Percentiles rank a stretch among this genome's conserved stretches.
phyloP scores from a whole-genome alignment of 2,888 invertebrate genomes.

The Agonopterix heracliana region DNA sequence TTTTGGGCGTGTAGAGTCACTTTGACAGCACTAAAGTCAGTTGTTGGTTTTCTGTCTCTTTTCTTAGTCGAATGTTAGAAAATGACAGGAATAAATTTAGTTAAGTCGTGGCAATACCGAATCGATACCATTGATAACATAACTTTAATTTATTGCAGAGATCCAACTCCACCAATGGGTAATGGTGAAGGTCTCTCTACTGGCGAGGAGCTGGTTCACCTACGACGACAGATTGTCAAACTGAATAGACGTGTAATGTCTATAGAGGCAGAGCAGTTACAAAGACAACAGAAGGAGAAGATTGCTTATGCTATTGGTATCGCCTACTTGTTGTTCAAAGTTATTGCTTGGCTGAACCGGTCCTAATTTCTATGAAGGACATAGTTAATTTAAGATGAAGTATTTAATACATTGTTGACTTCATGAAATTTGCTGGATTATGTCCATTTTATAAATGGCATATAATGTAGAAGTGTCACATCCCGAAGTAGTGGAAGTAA shows the following conservation, averaged over 20 bases:
- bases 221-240: conserved; percentile 90
- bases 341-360: conserved; percentile 85
- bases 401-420: conserved; percentile 49
- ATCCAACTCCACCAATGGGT: conserved; percentile 80
- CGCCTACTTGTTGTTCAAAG: conserved; percentile 90
- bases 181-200: conserved; percentile 81
- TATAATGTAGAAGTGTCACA: conserved; percentile 35
- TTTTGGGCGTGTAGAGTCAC: no score
- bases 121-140: no score
- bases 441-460: conserved; percentile 31
- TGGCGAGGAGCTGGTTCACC: conserved; percentile 87
- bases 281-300: conserved; percentile 90
- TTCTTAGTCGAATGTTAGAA: no score
- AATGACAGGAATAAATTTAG: no score
- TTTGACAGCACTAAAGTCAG: no score
- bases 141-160: conserved; percentile 52
- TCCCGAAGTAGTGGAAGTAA: conserved; percentile 29
- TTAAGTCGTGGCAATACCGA: no score
- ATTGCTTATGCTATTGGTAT: conserved; percentile 89
- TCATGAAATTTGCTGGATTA: conserved; percentile 43
- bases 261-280: conserved; percentile 89
- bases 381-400: conserved; percentile 57
- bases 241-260: conserved; percentile 90
- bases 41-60: no score
- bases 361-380: conserved; percentile 46